phyloP scores from a whole-genome alignment of 2,888 invertebrate species.

The Trachelus troglodyta region DNA sequence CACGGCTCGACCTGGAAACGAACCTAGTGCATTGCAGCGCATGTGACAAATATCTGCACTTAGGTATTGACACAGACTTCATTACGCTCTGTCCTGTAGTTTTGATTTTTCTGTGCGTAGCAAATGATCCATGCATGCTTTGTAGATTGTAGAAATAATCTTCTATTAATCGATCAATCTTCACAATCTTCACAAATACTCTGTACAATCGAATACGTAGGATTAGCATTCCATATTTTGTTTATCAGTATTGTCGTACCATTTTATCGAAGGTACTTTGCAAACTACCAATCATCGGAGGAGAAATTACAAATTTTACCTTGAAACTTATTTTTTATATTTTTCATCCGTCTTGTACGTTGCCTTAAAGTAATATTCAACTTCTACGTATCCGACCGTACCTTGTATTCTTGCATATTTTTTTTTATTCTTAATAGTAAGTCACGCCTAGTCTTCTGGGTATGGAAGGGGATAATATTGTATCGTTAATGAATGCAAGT shows the following conservation, averaged over 20 bases:
- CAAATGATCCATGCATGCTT: conserved; percentile 28
- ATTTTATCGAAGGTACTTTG: not conserved
- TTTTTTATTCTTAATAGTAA: not conserved
- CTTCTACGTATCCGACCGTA: not conserved
- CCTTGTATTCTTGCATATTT: not conserved
- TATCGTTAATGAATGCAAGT: not conserved
- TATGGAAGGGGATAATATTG: not conserved
- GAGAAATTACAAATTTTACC: not conserved
- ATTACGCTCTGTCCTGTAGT: conserved; percentile 42
- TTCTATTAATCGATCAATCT: not conserved
- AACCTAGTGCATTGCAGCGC: conserved; percentile 68
- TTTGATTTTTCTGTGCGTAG: conserved; percentile 5
- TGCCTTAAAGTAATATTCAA: not conserved
- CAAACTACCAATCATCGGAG: not conserved
- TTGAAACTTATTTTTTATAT: not conserved
- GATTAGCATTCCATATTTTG: not conserved
- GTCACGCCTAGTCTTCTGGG: not conserved
- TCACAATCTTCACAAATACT: not conserved
- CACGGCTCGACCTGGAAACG: conserved; percentile 74
- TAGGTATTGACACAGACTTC: conserved; percentile 64
- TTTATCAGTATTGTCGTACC: too few relatives aligned
- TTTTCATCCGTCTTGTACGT: not conserved
- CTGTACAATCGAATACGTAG: not conserved
- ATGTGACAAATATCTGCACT: conserved; percentile 69
- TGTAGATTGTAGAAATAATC: not conserved